These are phyloP conservation scores for Hypomesus transpacificus DNA, from an alignment of 2,113 vertebrate genomes.

Conservation along the genomic window DNA sequence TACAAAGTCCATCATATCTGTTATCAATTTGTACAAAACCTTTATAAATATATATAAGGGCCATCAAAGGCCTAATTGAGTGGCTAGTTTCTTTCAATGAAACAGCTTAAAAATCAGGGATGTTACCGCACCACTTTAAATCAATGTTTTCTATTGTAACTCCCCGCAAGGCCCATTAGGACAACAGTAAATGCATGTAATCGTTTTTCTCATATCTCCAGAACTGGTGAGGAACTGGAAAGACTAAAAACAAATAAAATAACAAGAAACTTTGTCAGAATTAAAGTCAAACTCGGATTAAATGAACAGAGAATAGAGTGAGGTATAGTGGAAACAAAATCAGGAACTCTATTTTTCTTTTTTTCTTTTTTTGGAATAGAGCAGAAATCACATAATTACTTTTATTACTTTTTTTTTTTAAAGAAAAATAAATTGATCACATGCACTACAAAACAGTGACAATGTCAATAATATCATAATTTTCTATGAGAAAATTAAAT, in stretches of 20 bases:
- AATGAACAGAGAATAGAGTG: slow-evolving; percentile 71
- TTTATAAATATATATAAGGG: slow-evolving; percentile 53
- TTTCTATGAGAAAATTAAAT: slow-evolving; percentile 87
- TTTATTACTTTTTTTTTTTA: too few relatives aligned
- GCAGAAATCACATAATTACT: slow-evolving; percentile 89
- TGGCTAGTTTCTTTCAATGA: slow-evolving; percentile 57
- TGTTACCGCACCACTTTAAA: slow-evolving; percentile 61
- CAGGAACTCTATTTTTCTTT: slow-evolving; percentile 65
- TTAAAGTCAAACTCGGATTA: slow-evolving; percentile 62
- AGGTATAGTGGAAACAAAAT: slow-evolving; percentile 80
- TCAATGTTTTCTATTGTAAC: slow-evolving; percentile 63
- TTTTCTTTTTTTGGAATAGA: slow-evolving; percentile 85
- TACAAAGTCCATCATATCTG: slow-evolving; percentile 42
- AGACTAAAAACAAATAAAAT: not conserved
- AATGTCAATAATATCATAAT: slow-evolving; percentile 76
- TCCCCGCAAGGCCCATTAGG: slow-evolving; percentile 73
- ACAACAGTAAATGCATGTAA: slow-evolving; percentile 63
- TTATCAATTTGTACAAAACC: slow-evolving; percentile 57
- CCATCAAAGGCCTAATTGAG: slow-evolving; percentile 40
- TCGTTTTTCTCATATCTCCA: slow-evolving; percentile 50
- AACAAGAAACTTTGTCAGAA: slow-evolving; percentile 22
- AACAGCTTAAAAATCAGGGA: slow-evolving; percentile 50
- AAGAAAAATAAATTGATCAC: slow-evolving; percentile 83
- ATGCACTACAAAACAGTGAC: slow-evolving; percentile 65
- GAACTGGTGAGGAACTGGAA: slow-evolving; percentile 70